phyloP scores from a whole-genome alignment of 2,888 invertebrate species.

The Cloeon dipterum region DNA sequence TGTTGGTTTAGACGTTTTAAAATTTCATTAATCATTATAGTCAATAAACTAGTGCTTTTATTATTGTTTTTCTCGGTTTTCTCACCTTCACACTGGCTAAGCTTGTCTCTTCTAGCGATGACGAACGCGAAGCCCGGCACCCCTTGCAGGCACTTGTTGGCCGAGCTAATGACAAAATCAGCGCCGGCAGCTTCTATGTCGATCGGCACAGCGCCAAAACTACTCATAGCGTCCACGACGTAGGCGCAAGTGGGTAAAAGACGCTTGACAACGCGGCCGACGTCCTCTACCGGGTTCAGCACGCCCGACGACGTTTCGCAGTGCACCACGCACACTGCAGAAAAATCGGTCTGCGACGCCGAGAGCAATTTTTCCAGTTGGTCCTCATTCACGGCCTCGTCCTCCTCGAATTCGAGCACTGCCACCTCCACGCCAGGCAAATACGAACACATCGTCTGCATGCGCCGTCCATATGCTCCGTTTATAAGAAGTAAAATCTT shows the following conservation, averaged over 20 bases:
- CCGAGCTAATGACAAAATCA: slow-evolving; percentile 21
- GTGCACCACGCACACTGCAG: slow-evolving; percentile 19
- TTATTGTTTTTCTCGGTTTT: too few relatives aligned
- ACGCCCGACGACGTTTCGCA: slow-evolving; percentile 23
- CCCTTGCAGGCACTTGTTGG: slow-evolving; percentile 24
- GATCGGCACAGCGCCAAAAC: slow-evolving; percentile 21
- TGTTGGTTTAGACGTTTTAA: too few relatives aligned
- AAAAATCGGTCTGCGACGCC: background rate
- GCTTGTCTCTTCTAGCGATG: slow-evolving; percentile 15
- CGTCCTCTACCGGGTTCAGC: slow-evolving; percentile 18
- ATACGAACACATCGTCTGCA: slow-evolving; percentile 17
- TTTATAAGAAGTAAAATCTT: slow-evolving; percentile 20
- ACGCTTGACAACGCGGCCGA: slow-evolving; percentile 16
- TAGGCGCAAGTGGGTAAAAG: slow-evolving; percentile 13
- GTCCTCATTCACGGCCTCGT: slow-evolving; percentile 12
- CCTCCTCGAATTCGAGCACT: slow-evolving; percentile 16
- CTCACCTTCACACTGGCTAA: slow-evolving; percentile 18
- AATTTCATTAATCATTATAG: too few relatives aligned
- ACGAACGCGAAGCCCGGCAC: slow-evolving; percentile 23
- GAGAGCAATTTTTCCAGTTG: slow-evolving; percentile 5
- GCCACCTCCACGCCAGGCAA: slow-evolving; percentile 14
- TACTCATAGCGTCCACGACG: slow-evolving; percentile 25
- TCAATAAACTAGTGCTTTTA: too few relatives aligned
- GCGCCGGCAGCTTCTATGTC: slow-evolving; percentile 13
- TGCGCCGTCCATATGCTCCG: slow-evolving; percentile 22